A percentile compares a stretch with the other conserved stretches of the same genome.
These are phyloP conservation scores for Rhysida immarginata DNA, from an alignment of 1,140 invertebrate species.

Conservation along the genomic window DNA sequence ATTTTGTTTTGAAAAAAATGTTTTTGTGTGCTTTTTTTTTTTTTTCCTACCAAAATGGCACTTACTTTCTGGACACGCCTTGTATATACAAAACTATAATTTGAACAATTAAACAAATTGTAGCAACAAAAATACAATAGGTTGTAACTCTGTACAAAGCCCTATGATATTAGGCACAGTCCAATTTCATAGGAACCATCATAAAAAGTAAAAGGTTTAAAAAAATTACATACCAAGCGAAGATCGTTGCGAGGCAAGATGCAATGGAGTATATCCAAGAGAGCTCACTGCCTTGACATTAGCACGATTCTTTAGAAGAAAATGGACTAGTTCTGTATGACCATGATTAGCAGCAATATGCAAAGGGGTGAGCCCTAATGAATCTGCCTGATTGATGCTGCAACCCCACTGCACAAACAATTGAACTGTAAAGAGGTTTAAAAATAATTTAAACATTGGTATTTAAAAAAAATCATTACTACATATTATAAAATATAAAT, in stretches of 20 bases:
- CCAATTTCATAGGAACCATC: too few relatives aligned
- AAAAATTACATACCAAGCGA: constrained; percentile 11
- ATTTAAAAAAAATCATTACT: neutral
- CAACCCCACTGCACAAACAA: constrained; percentile 19
- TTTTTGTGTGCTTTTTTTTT: too few relatives aligned
- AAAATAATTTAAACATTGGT: too few relatives aligned
- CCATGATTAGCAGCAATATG: constrained; percentile 20
- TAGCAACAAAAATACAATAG: too few relatives aligned
- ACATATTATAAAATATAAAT: neutral
- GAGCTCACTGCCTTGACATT: constrained; percentile 17
- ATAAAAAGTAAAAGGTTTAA: too few relatives aligned
- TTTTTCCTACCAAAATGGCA: too few relatives aligned
- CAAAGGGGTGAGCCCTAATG: constrained; percentile 19
- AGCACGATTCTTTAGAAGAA: constrained; percentile 16
- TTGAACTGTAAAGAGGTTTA: constrained; percentile 17
- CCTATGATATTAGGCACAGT: too few relatives aligned
- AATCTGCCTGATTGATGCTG: constrained; percentile 22
- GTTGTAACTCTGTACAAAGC: too few relatives aligned
- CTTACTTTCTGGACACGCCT: too few relatives aligned
- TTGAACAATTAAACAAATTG: too few relatives aligned
- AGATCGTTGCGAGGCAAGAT: constrained; percentile 15
- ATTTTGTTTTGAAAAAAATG: too few relatives aligned
- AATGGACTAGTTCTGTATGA: constrained; percentile 16
- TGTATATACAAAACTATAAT: too few relatives aligned
- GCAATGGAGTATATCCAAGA: constrained; percentile 17